phyloP scores from a whole-genome alignment of 2,888 invertebrate species.

The Scelioninae gen. 1 region DNA sequence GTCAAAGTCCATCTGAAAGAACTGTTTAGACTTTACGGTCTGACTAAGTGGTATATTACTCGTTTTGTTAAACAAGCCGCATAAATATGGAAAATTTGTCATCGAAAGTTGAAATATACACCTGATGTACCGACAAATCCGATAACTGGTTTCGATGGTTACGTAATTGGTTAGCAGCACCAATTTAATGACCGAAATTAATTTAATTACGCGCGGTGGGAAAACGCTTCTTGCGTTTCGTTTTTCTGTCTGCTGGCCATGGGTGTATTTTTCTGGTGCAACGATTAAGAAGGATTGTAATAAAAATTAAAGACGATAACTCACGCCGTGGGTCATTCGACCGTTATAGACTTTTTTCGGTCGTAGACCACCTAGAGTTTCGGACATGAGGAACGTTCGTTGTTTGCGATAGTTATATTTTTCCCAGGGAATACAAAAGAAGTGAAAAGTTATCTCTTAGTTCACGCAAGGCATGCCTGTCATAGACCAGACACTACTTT shows the following conservation, averaged over 20 bases:
- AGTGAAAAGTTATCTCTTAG: constrained; percentile 30
- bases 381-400: constrained; percentile 4
- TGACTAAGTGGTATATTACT: constrained; percentile 36
- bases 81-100: constrained; percentile 46
- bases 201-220: constrained; percentile 12
- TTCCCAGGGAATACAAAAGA: constrained; percentile 42
- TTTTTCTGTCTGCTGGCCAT: not conserved
- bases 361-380: constrained; percentile 27
- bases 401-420: constrained; percentile 36
- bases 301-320: constrained; percentile 18
- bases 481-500: constrained; percentile 38
- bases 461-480: constrained; percentile 43
- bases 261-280: not conserved
- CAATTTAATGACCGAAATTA: constrained; percentile 12
- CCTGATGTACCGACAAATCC: not conserved
- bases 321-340: constrained; percentile 25
- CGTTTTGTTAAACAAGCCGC: constrained; percentile 36
- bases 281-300: constrained; percentile 18
- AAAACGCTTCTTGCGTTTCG: not conserved
- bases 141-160: constrained; percentile 26
- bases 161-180: constrained; percentile 5
- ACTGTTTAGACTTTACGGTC: constrained; percentile 49
- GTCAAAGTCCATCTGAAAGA: constrained; percentile 55
- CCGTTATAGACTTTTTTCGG: constrained; percentile 12
- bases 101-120: constrained; percentile 28